Percentiles rank a stretch among this genome's conserved stretches.
Conservation (phyloP, 1,140 invertebrate genomes). For the Maniola jurtina region DNA sequence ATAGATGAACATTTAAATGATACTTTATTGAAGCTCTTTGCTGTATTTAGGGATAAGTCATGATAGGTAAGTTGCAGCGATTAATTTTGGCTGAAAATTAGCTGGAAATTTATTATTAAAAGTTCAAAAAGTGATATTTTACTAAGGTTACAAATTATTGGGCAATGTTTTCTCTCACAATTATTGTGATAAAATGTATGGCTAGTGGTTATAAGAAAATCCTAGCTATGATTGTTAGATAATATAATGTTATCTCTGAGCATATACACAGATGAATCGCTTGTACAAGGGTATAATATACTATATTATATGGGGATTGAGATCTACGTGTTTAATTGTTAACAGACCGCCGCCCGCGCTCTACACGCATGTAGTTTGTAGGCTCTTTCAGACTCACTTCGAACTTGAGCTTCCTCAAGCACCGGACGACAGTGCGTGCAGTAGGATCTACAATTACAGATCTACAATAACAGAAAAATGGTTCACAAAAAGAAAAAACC, state of each 20-base stretch:
- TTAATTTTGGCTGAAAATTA: too few relatives aligned
- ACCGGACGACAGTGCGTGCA: background rate
- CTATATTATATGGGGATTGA: constrained; percentile 19
- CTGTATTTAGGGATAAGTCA: too few relatives aligned
- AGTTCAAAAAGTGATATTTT: too few relatives aligned
- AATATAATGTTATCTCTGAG: constrained; percentile 10
- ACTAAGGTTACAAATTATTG: background rate
- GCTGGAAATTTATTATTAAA: too few relatives aligned
- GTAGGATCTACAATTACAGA: background rate
- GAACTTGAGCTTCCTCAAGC: constrained; percentile 1
- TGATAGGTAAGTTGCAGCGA: too few relatives aligned
- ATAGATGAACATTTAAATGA: too few relatives aligned
- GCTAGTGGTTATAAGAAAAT: background rate
- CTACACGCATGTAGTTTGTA: too few relatives aligned
- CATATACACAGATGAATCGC: constrained; percentile 16
- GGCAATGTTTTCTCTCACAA: background rate
- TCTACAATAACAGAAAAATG: too few relatives aligned
- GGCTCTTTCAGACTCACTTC: background rate
- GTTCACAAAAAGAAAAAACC: constrained; percentile 30
- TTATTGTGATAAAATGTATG: background rate
- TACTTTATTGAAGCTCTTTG: too few relatives aligned
- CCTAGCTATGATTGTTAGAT: background rate
- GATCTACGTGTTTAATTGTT: constrained; percentile 11
- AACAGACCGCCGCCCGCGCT: background rate
- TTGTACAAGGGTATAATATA: constrained; percentile 14